Base-by-base conservation (phyloP, 2,888 invertebrate genomes). In the Lobophora halterata region DNA sequence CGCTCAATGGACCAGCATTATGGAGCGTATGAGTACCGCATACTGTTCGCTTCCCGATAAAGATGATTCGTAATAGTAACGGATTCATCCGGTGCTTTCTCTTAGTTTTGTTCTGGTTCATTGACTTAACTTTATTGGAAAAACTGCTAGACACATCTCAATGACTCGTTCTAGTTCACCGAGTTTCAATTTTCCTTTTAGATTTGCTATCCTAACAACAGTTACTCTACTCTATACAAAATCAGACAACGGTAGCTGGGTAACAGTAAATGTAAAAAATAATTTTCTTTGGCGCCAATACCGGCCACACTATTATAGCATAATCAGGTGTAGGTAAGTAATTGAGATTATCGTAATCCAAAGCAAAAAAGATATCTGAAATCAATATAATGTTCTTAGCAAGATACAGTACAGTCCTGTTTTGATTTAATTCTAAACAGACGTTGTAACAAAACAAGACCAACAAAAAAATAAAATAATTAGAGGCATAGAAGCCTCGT, bases 401-500 rank as follows among this genome's bases (percentile, higher is more conserved):
- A n/a, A n/a, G n/a, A n/a, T n/a, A n/a, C n/a, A n/a, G n/a, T n/a
- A n/a, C n/a, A n/a, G n/a, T n/a, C n/a, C n/a, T n/a, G n/a, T n/a
- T n/a, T n/a, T n/a, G n/a, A n/a, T n/a, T n/a, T n/a, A n/a, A n/a
- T n/a, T 9, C 44, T 53, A 35, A 51, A 49, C 46, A 44, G 43
- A 62, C 56, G 65, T 58, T 57, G 32, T 38, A 46, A 32, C 32
- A 38, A 40, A 38, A 17, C 32, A 38, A 40, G 40, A 17, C 41
- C 45, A 49, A 46, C 51, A 50, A 57, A 56, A 49, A 50, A 46
- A 55, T n/a, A n/a, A n/a, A n/a, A n/a, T n/a, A n/a, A n/a, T n/a
- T n/a, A 52, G 50, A 40, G 44, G 55, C 36, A 46, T 29, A 52
- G 70, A n/a, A 65, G 57, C 58, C 45, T 58, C 57, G 64, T 73